Evolutionary conservation across 1,140 invertebrate genomes (phyloP).

Genomic region (Apolygus lucorum): DNA sequence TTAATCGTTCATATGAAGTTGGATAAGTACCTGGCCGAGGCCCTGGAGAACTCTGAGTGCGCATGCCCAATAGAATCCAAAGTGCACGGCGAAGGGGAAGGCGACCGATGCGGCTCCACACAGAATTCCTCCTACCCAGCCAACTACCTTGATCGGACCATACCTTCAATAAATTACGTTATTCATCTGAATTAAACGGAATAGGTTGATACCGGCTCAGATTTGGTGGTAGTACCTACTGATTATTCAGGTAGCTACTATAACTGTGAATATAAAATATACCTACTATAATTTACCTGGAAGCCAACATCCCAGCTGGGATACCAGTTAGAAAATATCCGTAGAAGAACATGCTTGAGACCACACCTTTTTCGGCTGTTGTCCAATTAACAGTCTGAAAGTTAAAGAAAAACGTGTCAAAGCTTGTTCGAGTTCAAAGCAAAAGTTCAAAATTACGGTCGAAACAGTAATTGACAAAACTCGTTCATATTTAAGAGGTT

Average conservation of each 20-base stretch:
- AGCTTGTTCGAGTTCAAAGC: too few species aligned
- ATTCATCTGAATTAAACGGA: too few species aligned
- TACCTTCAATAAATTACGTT: slow-evolving; percentile 37
- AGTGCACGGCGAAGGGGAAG: slow-evolving; percentile 63
- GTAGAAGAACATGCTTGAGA: slow-evolving; percentile 77
- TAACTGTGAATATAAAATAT: too few species aligned
- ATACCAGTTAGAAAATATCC: slow-evolving; percentile 81
- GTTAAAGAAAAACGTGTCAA: too few species aligned
- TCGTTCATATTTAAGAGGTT: too few species aligned
- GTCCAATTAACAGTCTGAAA: slow-evolving; percentile 69
- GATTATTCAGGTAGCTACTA: too few species aligned
- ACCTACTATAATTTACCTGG: slow-evolving; percentile 56
- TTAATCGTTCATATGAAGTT: too few species aligned
- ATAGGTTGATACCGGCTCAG: too few species aligned
- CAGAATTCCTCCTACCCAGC: not conserved
- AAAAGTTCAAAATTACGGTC: too few species aligned
- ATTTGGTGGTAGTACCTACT: too few species aligned
- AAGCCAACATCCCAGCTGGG: slow-evolving; percentile 72
- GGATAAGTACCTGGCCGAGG: slow-evolving; percentile 76
- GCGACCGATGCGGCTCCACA: slow-evolving; percentile 61
- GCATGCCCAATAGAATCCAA: slow-evolving; percentile 61
- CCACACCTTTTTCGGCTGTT: slow-evolving; percentile 64
- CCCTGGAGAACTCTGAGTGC: slow-evolving; percentile 71
- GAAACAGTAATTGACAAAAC: too few species aligned
- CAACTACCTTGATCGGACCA: not conserved